Evolutionary conservation across 2,797 vertebrate genomes (phyloP).

Genomic region (Columba guinea): DNA sequence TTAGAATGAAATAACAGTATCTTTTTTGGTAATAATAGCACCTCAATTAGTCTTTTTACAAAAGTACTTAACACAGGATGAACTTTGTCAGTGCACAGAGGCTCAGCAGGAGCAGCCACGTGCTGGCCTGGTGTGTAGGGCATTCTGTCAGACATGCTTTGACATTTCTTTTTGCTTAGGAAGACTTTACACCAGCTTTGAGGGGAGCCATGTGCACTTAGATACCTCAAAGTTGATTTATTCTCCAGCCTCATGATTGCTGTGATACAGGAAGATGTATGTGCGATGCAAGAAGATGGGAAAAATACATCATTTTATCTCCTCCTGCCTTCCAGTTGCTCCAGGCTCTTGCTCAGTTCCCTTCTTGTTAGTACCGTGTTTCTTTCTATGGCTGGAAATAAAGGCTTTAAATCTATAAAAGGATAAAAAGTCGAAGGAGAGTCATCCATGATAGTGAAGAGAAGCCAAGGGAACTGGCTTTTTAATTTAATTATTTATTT

Average conservation of each 20-base stretch:
- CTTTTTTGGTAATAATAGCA: slow-evolving; percentile 8
- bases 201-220: background rate
- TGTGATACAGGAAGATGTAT: background rate
- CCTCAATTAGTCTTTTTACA: slow-evolving; percentile 20
- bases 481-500: background rate
- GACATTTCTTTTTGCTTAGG: background rate
- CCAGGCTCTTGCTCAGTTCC: slow-evolving; percentile 28
- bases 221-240: background rate
- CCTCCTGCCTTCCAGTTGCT: background rate
- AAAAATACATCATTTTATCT: slow-evolving; percentile 45
- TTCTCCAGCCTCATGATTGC: background rate
- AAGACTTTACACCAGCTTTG: background rate
- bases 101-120: slow-evolving; percentile 35
- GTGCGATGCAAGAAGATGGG: background rate
- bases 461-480: background rate
- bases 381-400: slow-evolving; percentile 29
- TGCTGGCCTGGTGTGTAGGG: slow-evolving; percentile 21
- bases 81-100: slow-evolving; percentile 40
- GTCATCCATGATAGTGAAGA: background rate
- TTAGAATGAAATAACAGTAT: background rate
- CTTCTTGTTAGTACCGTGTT: slow-evolving; percentile 16
- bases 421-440: background rate
- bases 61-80: slow-evolving; percentile 4
- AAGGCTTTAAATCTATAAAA: background rate
- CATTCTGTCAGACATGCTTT: slow-evolving; percentile 3